Evolutionary conservation across 2,888 invertebrate genomes (phyloP), one percentile per base, ranked within the genome.

Genomic region (Drosophila birchii): DNA sequence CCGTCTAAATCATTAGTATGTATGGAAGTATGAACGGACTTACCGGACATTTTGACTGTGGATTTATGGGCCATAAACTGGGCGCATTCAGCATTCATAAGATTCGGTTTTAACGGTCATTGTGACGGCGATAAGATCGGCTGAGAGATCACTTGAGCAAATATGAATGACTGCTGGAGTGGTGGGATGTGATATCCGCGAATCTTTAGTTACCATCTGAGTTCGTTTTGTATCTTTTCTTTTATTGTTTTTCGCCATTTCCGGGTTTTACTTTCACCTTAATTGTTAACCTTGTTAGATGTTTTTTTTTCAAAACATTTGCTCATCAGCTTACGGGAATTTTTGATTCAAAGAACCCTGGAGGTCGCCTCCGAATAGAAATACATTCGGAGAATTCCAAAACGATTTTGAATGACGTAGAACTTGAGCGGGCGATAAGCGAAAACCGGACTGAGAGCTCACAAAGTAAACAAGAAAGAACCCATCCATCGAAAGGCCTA

Each of bases 1-100:
- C 64, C 64, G 36, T 64, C 47, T 64, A 53, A 66, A 53, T 66
- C 64, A 66, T 66, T 66, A 66, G 64, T 66, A 66, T 66, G 64
- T 66, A 66, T 63, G 64, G 43, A 34, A 20, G 64, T 66, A 64
- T 64, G 41, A 53, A 53, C 43, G 20, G 43, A 63, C 64, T 36
- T 63, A 43, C 64, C 64, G 51, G 64, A 53, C 64, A 34, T 63
- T 49, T 49, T 45, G 64, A 49, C 39, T n/a, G 51, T 66, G 32
- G 51, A 64, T 66, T 66, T 66, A 53, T 64, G 16, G 64, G 36
- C 64, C 43, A 63, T 63, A 34, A 60, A 64, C 49, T 26, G 43
- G 43, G 34, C 63, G 43, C 64, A 29, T 43, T 64, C 43, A 43
- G 64, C 64, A 36, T 36, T 66, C 29, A 64, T 51, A 43, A 63